Base-by-base conservation (phyloP, 1,140 invertebrate genomes). In the Diabrotica undecimpunctata region DNA sequence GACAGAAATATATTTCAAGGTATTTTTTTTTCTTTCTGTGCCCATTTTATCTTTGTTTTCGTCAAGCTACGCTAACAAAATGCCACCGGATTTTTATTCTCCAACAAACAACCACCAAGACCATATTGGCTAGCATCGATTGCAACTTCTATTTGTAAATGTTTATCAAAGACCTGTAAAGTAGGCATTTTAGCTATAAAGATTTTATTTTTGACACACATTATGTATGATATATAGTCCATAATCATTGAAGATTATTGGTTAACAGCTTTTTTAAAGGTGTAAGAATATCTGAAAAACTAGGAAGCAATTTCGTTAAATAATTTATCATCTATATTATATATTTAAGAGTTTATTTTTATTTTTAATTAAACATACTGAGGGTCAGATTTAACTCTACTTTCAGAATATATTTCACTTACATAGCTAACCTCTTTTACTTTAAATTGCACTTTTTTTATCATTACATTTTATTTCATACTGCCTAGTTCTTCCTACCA, bases 291-390 rank as follows among this genome's bases (percentile, higher is more conserved):
- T 65, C 54, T 37, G 58, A 66, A n/a, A 69, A 62, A 46, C 54
- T 64, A 12, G 63, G 66, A 14, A 66, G 13, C 50, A 51, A 71
- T 61, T 71, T 66, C 55, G 37, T 13, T 8, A 69, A 56, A 65
- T 67, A 71, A 54, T 69, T 69, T 13, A 66, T n/a, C 61, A 70
- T 61, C 3, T 66, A 66, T 12, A 70, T n/a, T n/a, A 59, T 60
- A 70, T 56, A 39, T 37, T 70, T 8, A 60, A 55, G 14, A 70
- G 54, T 41, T 62, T 58, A 57, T 72, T 69, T 67, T 70, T 67
- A 52, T 62, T 64, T 56, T 54, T 65, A 51, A 62, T 57, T 65
- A 54, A 38, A 71, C 38, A 55, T 64, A 59, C 13, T 61, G 35
- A 12, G 11, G 14, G 59, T 71, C 67, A 38, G 65, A 55, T 53